phyloP scores from a whole-genome alignment of 2,888 invertebrate species.

The Tinea semifulvella region DNA sequence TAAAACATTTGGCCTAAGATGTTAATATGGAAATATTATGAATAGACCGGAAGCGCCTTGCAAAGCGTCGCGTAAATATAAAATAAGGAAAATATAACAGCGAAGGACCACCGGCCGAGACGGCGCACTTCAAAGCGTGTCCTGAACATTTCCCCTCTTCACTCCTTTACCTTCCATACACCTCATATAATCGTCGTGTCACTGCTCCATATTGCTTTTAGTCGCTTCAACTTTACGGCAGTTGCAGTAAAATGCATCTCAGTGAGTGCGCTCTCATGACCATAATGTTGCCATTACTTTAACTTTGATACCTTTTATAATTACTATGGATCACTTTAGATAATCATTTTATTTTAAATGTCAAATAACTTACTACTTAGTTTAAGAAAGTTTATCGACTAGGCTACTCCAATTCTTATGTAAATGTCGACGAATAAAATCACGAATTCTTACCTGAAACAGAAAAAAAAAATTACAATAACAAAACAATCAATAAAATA shows the following conservation, averaged over 20 bases:
- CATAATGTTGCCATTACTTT: slow-evolving; percentile 3
- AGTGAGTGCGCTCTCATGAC: not conserved
- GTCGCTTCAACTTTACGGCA: slow-evolving; percentile 15
- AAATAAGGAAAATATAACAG: slow-evolving; percentile 43
- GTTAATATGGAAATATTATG: slow-evolving; percentile 38
- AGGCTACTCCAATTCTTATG: not conserved
- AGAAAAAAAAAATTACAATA: slow-evolving; percentile 18
- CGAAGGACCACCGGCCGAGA: slow-evolving; percentile 51
- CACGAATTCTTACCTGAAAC: slow-evolving; percentile 22
- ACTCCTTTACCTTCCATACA: slow-evolving; percentile 22
- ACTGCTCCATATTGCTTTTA: slow-evolving; percentile 21
- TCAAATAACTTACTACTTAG: not conserved
- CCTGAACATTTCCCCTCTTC: slow-evolving; percentile 18
- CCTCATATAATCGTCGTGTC: slow-evolving; percentile 17
- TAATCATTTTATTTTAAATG: not conserved
- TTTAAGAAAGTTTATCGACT: too few species aligned
- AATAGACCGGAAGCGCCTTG: slow-evolving; percentile 49
- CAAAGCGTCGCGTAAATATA: slow-evolving; percentile 33
- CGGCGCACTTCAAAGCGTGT: slow-evolving; percentile 48
- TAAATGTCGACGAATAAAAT: not conserved
- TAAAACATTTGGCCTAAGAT: slow-evolving; percentile 38
- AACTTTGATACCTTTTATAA: slow-evolving; percentile 2
- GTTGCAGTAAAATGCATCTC: slow-evolving; percentile 12
- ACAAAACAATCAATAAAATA: slow-evolving; percentile 6
- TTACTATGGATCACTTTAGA: too few species aligned